These are phyloP conservation scores for Aldrovandia affinis DNA, from an alignment of 2,797 vertebrate genomes.

Conservation along the genomic window DNA sequence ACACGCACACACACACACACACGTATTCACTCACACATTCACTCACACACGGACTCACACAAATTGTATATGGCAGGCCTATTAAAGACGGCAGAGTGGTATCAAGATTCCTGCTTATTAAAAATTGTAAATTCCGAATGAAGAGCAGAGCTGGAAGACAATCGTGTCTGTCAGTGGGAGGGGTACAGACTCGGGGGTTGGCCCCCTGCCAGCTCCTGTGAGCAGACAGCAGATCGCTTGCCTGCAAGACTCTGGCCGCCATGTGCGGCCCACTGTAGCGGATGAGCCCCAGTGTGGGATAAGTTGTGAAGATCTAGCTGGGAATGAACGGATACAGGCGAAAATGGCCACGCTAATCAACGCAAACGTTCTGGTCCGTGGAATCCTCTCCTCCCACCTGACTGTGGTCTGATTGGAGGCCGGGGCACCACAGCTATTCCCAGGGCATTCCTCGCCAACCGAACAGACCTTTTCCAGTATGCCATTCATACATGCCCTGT, in stretches of 20 bases:
- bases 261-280: constrained; percentile 80
- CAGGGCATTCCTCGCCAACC: constrained; percentile 13
- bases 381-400: constrained; percentile 15
- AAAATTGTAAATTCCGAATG: constrained; percentile 6
- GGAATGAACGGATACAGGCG: constrained; percentile 82
- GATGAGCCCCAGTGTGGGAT: constrained; percentile 79
- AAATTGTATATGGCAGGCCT: constrained; percentile 1
- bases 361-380: constrained; percentile 30
- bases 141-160: constrained; percentile 77
- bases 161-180: constrained; percentile 83
- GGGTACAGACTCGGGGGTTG: constrained; percentile 77
- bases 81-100: background rate
- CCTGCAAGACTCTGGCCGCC: constrained; percentile 75
- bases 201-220: constrained; percentile 73
- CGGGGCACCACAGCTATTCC: background rate
- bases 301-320: constrained; percentile 83
- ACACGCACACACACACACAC: too few species aligned
- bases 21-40: too few species aligned
- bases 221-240: constrained; percentile 76
- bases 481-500: constrained; percentile 7
- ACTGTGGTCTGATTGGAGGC: too few species aligned
- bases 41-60: background rate
- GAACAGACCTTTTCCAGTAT: constrained; percentile 16
- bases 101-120: constrained; percentile 10
- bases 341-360: constrained; percentile 58